phyloP scores from a whole-genome alignment of 2,797 vertebrate species.

The Hyperoplus immaculatus region DNA sequence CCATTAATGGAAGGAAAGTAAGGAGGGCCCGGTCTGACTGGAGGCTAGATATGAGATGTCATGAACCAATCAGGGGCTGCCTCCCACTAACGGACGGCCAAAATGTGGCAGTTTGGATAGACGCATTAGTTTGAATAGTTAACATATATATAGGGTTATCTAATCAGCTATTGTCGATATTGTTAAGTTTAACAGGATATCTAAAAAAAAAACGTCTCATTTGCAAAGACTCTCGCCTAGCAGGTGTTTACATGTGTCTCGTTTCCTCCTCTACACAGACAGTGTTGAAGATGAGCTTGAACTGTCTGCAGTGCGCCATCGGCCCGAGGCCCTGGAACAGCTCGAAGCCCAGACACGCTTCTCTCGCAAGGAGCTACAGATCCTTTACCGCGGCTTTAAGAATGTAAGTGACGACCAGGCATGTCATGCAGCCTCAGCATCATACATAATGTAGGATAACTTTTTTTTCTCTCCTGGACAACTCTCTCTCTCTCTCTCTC shows the following conservation, averaged over 20 bases:
- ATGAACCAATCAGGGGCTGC: too few species aligned
- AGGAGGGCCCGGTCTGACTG: too few species aligned
- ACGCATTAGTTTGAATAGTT: too few species aligned
- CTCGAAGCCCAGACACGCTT: constrained; percentile 97
- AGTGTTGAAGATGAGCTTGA: constrained; percentile 99
- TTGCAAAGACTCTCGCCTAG: background rate
- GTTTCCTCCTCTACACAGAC: constrained; percentile 84
- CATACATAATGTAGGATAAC: constrained; percentile 26
- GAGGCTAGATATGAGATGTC: too few species aligned
- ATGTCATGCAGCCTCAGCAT: background rate
- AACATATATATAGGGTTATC: too few species aligned
- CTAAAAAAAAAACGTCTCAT: constrained; percentile 3
- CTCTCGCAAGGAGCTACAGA: constrained; percentile 98
- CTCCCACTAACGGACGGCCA: background rate
- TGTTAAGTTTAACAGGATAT: constrained; percentile 11
- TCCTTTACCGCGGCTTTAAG: constrained; percentile 98
- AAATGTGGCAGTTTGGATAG: constrained; percentile 8
- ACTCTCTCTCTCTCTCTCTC: too few species aligned
- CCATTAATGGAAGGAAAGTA: too few species aligned
- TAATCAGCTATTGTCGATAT: background rate
- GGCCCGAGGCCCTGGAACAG: constrained; percentile 95
- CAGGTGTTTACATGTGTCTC: constrained; percentile 43
- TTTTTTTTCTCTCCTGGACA: constrained; percentile 40
- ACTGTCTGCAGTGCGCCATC: constrained; percentile 95
- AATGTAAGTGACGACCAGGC: constrained; percentile 88